Evolutionary conservation across 2,797 vertebrate species (phyloP).

Genomic region (Bucorvus abyssinicus): DNA sequence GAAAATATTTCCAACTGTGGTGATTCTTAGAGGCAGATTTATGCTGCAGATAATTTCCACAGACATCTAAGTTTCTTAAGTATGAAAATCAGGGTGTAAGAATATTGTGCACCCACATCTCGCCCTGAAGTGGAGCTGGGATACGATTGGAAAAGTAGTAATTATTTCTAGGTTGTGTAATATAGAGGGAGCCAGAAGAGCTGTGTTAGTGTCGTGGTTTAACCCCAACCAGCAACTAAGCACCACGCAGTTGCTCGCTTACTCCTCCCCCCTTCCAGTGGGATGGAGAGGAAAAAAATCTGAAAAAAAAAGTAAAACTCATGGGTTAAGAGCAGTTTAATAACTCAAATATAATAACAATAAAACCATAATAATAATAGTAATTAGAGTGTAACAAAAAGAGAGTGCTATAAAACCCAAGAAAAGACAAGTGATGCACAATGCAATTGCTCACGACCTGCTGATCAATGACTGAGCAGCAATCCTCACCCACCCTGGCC

Average conservation of each 20-base stretch:
- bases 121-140: not conserved
- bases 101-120: constrained; percentile 3
- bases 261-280: too few relatives aligned
- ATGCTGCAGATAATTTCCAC: not conserved
- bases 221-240: too few relatives aligned
- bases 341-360: too few relatives aligned
- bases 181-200: not conserved
- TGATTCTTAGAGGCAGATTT: not conserved
- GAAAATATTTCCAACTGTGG: not conserved
- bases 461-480: not conserved
- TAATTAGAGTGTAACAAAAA: not conserved
- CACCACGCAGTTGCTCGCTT: too few relatives aligned
- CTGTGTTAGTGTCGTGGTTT: not conserved
- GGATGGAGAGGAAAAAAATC: too few relatives aligned
- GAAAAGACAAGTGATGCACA: too few relatives aligned
- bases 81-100: not conserved
- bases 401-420: not conserved
- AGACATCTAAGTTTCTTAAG: not conserved
- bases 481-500: too few relatives aligned
- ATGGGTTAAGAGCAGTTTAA: too few relatives aligned
- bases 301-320: too few relatives aligned
- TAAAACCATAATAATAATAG: not conserved
- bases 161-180: constrained; percentile 2
- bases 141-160: not conserved
- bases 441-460: not conserved